A percentile compares a stretch with the other conserved stretches of the same genome.
phyloP scores from a whole-genome alignment of 2,888 invertebrate genomes.

The Heliconius ethilla region DNA sequence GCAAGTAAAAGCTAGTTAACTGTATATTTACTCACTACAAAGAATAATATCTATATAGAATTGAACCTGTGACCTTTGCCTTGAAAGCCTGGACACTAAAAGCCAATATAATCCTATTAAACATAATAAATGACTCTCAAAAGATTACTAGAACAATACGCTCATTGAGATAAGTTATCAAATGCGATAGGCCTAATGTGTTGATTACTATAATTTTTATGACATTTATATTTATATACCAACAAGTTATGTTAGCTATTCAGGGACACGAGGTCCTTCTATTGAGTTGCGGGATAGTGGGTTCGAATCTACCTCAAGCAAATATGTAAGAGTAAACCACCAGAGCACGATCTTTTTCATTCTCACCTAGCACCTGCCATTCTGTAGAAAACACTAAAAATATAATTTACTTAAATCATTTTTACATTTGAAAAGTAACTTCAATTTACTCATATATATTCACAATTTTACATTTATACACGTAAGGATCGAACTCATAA shows the following conservation, averaged over 20 bases:
- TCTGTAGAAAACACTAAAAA: not conserved
- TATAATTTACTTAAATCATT: not conserved
- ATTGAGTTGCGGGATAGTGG: no score
- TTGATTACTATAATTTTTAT: not conserved
- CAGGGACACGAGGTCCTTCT: not conserved
- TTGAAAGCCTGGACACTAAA: not conserved
- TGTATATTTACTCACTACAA: no score
- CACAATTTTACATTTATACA: not conserved
- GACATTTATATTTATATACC: not conserved
- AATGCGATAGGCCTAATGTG: not conserved
- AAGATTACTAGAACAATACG: not conserved
- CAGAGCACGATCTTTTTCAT: no score
- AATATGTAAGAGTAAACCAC: no score
- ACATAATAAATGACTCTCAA: not conserved
- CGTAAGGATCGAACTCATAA: not conserved
- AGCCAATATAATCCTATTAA: not conserved
- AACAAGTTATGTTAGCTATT: not conserved
- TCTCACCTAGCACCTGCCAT: no score
- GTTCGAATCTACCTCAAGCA: no score
- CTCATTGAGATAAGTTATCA: slow-evolving; percentile 16
- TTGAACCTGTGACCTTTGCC: not conserved
- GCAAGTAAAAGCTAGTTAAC: no score
- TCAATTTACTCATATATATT: not conserved
- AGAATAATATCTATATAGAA: no score
- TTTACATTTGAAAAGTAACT: not conserved